A percentile compares a stretch with the other conserved stretches of the same genome.
Conservation (phyloP, 2,888 invertebrate species). For the Nysson spinosus region DNA sequence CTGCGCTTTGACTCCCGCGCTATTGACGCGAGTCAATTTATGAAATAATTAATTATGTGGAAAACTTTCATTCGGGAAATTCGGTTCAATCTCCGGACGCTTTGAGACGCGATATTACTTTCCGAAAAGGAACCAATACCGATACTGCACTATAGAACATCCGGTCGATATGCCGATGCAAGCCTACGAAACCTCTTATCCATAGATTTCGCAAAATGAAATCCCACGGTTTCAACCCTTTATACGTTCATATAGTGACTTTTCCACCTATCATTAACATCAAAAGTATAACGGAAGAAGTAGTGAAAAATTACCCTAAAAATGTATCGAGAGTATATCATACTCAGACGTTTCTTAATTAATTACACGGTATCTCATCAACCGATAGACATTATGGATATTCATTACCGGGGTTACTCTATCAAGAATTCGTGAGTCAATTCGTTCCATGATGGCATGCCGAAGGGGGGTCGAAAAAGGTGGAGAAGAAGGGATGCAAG, state of each 20-base stretch:
- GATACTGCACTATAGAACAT: constrained; percentile 29
- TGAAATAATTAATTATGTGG: constrained; percentile 33
- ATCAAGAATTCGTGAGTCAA: no score
- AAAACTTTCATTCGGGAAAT: constrained; percentile 13
- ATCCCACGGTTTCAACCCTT: constrained; percentile 40
- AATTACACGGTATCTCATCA: no score
- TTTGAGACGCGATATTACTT: constrained; percentile 23
- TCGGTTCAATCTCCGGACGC: constrained; percentile 10
- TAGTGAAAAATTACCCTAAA: no score
- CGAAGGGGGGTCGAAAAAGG: no score
- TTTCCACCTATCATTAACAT: no score
- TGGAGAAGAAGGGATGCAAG: neutral
- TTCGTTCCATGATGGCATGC: neutral
- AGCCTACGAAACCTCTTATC: neutral
- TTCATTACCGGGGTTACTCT: no score
- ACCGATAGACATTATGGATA: no score
- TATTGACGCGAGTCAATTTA: constrained; percentile 1
- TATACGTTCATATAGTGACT: constrained; percentile 46
- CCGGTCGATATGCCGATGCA: constrained; percentile 25
- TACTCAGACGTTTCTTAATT: no score
- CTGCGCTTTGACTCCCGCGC: neutral
- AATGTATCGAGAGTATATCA: no score
- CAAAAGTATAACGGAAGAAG: no score
- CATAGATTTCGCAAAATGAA: constrained; percentile 44
- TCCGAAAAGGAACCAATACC: constrained; percentile 12